Evolutionary conservation across 2,888 invertebrate species (phyloP).

Genomic region (Mystacides longicornis): DNA sequence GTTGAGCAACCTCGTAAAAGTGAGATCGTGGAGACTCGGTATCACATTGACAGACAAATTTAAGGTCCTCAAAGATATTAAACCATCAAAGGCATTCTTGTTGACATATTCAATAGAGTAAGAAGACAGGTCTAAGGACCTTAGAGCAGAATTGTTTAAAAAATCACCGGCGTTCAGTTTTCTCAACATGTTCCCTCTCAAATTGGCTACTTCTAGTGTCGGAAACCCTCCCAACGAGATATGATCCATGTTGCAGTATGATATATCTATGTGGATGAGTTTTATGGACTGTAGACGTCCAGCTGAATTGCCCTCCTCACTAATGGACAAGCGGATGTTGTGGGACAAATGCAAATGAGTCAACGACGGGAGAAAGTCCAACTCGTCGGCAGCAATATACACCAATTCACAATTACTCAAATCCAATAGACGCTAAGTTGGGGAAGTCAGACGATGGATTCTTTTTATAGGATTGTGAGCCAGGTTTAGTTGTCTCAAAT

Average conservation of each 20-base stretch:
- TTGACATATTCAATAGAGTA: slow-evolving; percentile 58
- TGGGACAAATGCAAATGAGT: slow-evolving; percentile 53
- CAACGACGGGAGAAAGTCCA: slow-evolving; percentile 52
- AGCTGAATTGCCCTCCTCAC: slow-evolving; percentile 37
- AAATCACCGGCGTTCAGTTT: slow-evolving; percentile 53
- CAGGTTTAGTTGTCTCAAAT: slow-evolving; percentile 47
- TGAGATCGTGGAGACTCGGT: slow-evolving; percentile 48
- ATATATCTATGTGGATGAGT: slow-evolving; percentile 51
- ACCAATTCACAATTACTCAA: slow-evolving; percentile 52
- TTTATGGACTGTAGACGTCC: slow-evolving; percentile 35
- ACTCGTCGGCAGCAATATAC: slow-evolving; percentile 44
- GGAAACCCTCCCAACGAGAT: slow-evolving; percentile 57
- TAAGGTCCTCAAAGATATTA: slow-evolving; percentile 50
- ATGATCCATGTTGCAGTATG: slow-evolving; percentile 53
- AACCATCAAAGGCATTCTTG: slow-evolving; percentile 51
- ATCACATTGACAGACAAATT: slow-evolving; percentile 68
- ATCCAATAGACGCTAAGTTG: slow-evolving; percentile 47
- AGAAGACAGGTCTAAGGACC: slow-evolving; percentile 55
- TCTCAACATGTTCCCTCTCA: slow-evolving; percentile 59
- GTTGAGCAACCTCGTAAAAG: slow-evolving; percentile 53
- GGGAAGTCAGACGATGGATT: slow-evolving; percentile 44
- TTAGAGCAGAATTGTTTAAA: slow-evolving; percentile 51
- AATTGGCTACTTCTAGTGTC: slow-evolving; percentile 48
- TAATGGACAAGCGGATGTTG: slow-evolving; percentile 50
- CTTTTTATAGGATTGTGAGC: slow-evolving; percentile 46